Base-by-base conservation (phyloP, 2,888 invertebrate genomes). In the Eupithecia tripunctaria region DNA sequence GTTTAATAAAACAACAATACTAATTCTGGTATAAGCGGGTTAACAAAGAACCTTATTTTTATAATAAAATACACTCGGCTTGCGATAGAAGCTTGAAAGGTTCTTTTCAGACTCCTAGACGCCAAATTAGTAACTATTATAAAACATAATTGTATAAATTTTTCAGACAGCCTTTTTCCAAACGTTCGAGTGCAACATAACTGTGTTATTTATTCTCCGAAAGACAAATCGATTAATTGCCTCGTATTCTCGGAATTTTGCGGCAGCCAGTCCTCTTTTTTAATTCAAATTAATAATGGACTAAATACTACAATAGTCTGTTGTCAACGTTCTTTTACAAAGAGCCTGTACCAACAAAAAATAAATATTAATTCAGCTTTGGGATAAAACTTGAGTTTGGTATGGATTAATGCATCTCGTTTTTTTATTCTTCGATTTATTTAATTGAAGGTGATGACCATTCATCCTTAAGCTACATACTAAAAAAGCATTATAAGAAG, bases 151-250 rank as follows among this genome's bases (percentile, higher is more conserved):
- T n/a, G n/a, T 36, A 7, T 18, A 15, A 0, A 51, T 10, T 1
- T 10, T 51, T 51, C 21, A 25, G 14, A 56, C 56, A 56, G 21
- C 25, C 21, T 32, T 0, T 29, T 60, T 7, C 8, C 36, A 1
- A 5, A 21, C n/a, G 15, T 25, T 29, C 10, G 25, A 67, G 12
- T n/a, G 47, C 27, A 41, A 21, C 56, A 59, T 60, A 18, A 38
- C n/a, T 18, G 4, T n/a, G 36, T 27, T 67, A 38, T 38, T 38
- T 68, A 41, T 68, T 68, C 68, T 38, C 36, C 27, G 68, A 68
- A 68, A 41, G 47, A 10, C 1, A 12, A 56, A 68, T 68, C 68
- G 68, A 68, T 68, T 41, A 18, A 51, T 67, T 7, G 38, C 38
- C 18, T 41, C 12, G 27, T 27, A 60, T 68, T 59, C 59, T 41